Evolutionary conservation across 2,113 vertebrate genomes (phyloP), one percentile per base, ranked within the genome.

Genomic region (Cebidichthys violaceus): DNA sequence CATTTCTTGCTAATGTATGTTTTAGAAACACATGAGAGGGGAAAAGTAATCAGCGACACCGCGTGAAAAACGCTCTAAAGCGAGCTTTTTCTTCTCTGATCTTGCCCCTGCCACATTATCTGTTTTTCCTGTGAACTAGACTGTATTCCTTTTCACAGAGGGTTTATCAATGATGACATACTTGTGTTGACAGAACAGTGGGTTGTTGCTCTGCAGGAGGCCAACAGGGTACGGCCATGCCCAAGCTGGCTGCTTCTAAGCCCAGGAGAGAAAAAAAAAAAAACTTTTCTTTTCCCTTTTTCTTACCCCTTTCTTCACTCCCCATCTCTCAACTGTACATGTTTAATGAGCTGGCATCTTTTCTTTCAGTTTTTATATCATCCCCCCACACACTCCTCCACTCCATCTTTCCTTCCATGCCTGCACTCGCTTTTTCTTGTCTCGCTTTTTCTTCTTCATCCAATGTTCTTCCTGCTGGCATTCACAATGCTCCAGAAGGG

Each of bases 301-400:
- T 69, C 76, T 83, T 75, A 10, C 57, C 29, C 54, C 52, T 76
- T 74, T 81, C 86, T 77, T 90, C 79, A 76, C 67, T 79, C 79
- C 37, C 62, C 65, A 60, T 83, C 81, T 85, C 86, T 91, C 84
- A 81, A 76, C 75, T 67, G 75, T 83, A 84, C 86, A 88, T 90
- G 76, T 86, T 84, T 90, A 91, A 94, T 89, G 90, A 93, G 86
- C 73, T 89, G 84, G 80, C 86, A 84, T 88, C 64, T 86, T 88
- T 76, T 84, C 84, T 83, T 84, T 75, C 61, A 79, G 47, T 71
- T 79, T 77, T 35, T 70, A 61, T 82, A 65, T 50, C 41, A 55
- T 54, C 72, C 71, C 60, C 20, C 50, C 9, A n/a, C 33, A 24
- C 64, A 39, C 75, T 35, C 22, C 22, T 57, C 59, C 81, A 57